Evolutionary conservation across 2,797 vertebrate species (phyloP), one percentile per base, ranked within the genome.

Genomic region (Acanthurus tractus): DNA sequence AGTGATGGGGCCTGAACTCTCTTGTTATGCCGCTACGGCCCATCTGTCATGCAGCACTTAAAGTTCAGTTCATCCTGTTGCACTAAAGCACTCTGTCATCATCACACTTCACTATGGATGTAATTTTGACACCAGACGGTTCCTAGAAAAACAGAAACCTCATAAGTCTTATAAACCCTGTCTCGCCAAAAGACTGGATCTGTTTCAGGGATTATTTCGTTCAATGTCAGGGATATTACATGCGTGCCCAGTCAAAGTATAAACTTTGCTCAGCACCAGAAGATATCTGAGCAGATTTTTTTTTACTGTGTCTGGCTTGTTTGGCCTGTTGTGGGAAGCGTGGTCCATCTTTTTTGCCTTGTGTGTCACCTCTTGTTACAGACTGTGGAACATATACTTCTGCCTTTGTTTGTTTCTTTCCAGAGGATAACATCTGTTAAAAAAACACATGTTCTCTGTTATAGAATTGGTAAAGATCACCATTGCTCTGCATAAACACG

Each of bases 361-460:
- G 44, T 58, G 66, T 36, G 14, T 59, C 75, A 23, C 12, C 55
- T 15, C 57, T 38, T 22, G 52, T 63, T 25, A 48, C 55, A 42
- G 61, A 50, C 46, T 62, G 29, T 34, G 56, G 34, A 53, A 70
- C 46, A 58, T 69, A 64, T 69, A 64, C 63, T 76, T 25, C 48
- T 61, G 49, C n/a, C 18, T 25, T 63, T 67, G 34, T 83, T 75
- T 76, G 56, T 80, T 76, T 66, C 52, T 63, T 71, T 57, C 13
- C 53, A 12, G 46, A 62, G 56, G 68, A 74, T 62, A 71, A 64
- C 59, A 84, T 84, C 63, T 83, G 64, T 67, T 58, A 25, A 76
- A 74, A 34, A 68, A 56, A 34, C 77, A 84, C 49, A 64, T 82
- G 82, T 70, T 83, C 44, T 55, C 55, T 76, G 44, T 82, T 76